Conservation (phyloP, 2,797 vertebrate species). For the Scolopax rusticola region DNA sequence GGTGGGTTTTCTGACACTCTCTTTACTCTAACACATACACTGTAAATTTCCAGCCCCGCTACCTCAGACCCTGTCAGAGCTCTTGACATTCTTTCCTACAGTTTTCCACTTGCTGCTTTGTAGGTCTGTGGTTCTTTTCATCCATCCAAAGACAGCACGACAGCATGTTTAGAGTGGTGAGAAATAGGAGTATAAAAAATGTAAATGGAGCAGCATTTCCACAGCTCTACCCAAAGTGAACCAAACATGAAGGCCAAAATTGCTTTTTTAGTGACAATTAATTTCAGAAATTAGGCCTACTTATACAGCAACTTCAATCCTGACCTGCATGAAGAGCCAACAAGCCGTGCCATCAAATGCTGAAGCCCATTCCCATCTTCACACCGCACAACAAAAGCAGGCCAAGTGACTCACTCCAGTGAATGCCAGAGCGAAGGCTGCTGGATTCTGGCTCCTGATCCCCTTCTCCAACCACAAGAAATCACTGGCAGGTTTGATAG, state of each 20-base stretch:
- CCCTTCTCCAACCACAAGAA: not conserved
- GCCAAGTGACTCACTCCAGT: slow-evolving; percentile 33
- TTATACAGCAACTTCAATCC: not conserved
- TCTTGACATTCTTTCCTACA: slow-evolving; percentile 38
- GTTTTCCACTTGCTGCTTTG: slow-evolving; percentile 37
- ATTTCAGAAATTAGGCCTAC: not conserved
- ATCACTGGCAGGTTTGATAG: not conserved
- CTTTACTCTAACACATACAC: not conserved
- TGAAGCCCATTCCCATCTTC: not conserved
- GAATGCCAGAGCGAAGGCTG: slow-evolving; percentile 1
- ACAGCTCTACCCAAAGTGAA: not conserved
- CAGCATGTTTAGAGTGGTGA: slow-evolving; percentile 40
- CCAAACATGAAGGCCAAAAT: not conserved
- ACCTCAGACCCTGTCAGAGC: slow-evolving; percentile 46
- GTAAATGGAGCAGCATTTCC: slow-evolving; percentile 40
- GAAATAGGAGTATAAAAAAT: slow-evolving; percentile 39
- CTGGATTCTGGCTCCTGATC: slow-evolving; percentile 20
- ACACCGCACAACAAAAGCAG: not conserved
- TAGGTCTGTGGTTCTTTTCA: slow-evolving; percentile 43
- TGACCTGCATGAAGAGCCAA: not conserved
- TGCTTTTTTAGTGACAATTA: not conserved
- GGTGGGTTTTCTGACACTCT: slow-evolving; percentile 30
- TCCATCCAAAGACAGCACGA: slow-evolving; percentile 49
- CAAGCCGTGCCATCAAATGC: not conserved
- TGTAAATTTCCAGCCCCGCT: slow-evolving; percentile 1